A percentile compares a stretch with the other conserved stretches of the same genome.
These are phyloP conservation scores for Microcaecilia unicolor DNA, from an alignment of 2,797 vertebrate species.

Conservation along the genomic window DNA sequence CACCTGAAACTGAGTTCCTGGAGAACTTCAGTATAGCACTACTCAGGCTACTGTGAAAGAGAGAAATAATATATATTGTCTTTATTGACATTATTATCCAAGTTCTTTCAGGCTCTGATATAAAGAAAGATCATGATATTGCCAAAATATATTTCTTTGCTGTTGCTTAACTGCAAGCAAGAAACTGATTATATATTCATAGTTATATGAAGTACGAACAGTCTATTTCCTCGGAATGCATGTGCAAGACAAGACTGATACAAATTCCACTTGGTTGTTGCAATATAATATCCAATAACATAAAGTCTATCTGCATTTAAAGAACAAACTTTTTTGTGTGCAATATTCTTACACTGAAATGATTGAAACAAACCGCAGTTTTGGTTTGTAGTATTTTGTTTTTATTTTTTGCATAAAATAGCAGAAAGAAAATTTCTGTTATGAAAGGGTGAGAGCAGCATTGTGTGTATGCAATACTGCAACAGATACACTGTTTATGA, in stretches of 20 bases:
- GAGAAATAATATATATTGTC: conserved; percentile 45
- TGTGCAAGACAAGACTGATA: conserved; percentile 59
- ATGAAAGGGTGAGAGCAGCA: no score
- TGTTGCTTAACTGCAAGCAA: conserved; percentile 48
- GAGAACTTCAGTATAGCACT: conserved; percentile 75
- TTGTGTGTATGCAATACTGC: conserved; percentile 44
- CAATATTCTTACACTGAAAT: conserved; percentile 58
- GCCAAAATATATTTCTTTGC: conserved; percentile 55
- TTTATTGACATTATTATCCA: conserved; percentile 58
- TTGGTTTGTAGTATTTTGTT: conserved; percentile 49
- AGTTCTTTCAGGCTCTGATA: conserved; percentile 41
- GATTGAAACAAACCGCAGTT: conserved; percentile 41
- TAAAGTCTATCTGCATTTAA: conserved; percentile 60
- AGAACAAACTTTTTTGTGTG: conserved; percentile 55
- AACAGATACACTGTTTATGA: conserved; percentile 50
- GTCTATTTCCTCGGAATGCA: conserved; percentile 57
- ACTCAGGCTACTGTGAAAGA: conserved; percentile 80
- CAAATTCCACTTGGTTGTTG: conserved; percentile 50
- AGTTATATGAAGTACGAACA: conserved; percentile 40
- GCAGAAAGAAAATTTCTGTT: no score
- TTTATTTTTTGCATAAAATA: no score
- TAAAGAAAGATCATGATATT: conserved; percentile 46
- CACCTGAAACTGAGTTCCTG: conserved; percentile 66
- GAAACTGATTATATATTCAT: conserved; percentile 48
- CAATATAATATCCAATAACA: conserved; percentile 59